These are phyloP conservation scores for Chondrosia reniformis DNA, from an alignment of 37 sponge, comb jelly and placozoan species.

Conservation along the genomic window DNA sequence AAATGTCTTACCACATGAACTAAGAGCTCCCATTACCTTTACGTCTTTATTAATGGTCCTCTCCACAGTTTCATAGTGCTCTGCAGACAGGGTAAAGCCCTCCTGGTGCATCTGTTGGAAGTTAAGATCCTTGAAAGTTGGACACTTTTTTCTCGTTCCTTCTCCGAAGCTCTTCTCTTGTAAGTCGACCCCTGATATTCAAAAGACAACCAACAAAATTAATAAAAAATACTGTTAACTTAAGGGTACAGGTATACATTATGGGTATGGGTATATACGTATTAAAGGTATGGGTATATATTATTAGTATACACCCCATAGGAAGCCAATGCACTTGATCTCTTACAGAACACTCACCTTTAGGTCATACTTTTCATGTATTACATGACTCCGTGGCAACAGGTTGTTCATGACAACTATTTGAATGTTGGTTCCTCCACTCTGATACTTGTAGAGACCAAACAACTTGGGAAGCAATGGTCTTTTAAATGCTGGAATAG, in stretches of 20 bases:
- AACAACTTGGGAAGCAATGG: slow-evolving; percentile 97
- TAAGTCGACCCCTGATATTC: slow-evolving; percentile 91
- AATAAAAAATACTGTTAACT: too few relatives aligned
- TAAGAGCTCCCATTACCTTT: too few relatives aligned
- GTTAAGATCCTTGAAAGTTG: slow-evolving; percentile 94
- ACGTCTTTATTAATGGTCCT: slow-evolving; percentile 65
- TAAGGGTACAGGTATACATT: too few relatives aligned
- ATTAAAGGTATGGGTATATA: too few relatives aligned
- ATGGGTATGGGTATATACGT: too few relatives aligned
- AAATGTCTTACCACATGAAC: too few relatives aligned
- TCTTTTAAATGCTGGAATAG: too few relatives aligned
- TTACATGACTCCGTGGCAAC: slow-evolving; percentile 75
- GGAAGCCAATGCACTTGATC: too few relatives aligned
- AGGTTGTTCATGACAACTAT: slow-evolving; percentile 98
- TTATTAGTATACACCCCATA: too few relatives aligned
- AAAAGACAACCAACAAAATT: too few relatives aligned
- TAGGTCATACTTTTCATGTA: slow-evolving; percentile 95
- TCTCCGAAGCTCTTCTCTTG: slow-evolving; percentile 72
- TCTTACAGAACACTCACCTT: too few relatives aligned
- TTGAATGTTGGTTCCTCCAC: slow-evolving; percentile 88
- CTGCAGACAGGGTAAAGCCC: slow-evolving; percentile 63
- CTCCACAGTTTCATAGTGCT: slow-evolving; percentile 65
- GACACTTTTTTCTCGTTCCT: slow-evolving; percentile 74
- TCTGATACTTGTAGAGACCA: slow-evolving; percentile 93
- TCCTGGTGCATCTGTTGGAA: slow-evolving; percentile 68